phyloP scores from a whole-genome alignment of 2,888 invertebrate species.

The Meta bourneti region DNA sequence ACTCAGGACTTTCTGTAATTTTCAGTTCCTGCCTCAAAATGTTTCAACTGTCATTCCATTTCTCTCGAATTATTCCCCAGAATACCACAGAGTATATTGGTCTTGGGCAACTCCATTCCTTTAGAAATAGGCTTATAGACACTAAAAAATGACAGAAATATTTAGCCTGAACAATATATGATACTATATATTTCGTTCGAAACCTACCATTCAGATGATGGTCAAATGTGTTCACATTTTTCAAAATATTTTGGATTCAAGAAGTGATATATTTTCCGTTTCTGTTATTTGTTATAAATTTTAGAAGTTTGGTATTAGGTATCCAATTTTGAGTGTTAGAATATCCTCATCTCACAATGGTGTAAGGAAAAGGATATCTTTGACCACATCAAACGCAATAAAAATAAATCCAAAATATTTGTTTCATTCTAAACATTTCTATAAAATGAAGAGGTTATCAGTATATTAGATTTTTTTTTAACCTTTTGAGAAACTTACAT shows the following conservation, averaged over 20 bases:
- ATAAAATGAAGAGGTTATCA: too few relatives aligned
- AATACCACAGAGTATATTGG: not conserved
- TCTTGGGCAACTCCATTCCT: not conserved
- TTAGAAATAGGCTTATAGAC: not conserved
- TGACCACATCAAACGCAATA: too few relatives aligned
- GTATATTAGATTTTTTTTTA: too few relatives aligned
- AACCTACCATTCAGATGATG: not conserved
- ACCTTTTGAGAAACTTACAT: too few relatives aligned
- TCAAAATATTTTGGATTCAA: not conserved
- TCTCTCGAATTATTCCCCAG: not conserved
- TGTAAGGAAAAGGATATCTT: too few relatives aligned
- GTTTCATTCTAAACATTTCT: too few relatives aligned
- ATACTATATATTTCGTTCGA: not conserved
- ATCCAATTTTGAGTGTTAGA: too few relatives aligned
- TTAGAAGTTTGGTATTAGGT: too few relatives aligned
- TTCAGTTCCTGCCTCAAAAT: not conserved
- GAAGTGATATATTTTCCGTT: not conserved
- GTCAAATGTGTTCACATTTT: not conserved
- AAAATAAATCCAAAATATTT: too few relatives aligned
- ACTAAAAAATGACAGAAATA: not conserved
- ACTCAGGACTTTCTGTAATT: not conserved
- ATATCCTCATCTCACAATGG: too few relatives aligned
- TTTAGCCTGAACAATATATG: not conserved
- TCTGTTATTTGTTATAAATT: too few relatives aligned
- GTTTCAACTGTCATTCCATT: not conserved